Conservation (phyloP, 2,797 vertebrate genomes). For the Geotrypetes seraphini region DNA sequence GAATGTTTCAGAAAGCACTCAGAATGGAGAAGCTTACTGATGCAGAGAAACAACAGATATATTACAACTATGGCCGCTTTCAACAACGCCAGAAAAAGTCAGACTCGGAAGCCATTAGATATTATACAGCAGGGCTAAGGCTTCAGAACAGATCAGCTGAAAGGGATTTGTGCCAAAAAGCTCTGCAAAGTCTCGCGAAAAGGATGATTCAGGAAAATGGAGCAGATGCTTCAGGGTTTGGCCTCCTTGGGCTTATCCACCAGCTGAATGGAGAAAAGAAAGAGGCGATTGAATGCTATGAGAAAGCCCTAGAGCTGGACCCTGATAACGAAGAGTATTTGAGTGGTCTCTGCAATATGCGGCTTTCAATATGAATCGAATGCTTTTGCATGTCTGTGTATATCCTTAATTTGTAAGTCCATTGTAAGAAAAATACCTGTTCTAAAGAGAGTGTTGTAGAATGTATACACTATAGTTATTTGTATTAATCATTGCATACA, state of each 20-base stretch:
- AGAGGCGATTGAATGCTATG: no score
- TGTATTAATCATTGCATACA: no score
- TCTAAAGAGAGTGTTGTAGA: no score
- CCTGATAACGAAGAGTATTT: constrained; percentile 28
- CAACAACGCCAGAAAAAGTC: constrained; percentile 24
- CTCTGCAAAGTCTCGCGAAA: constrained; percentile 26
- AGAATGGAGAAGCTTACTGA: constrained; percentile 5
- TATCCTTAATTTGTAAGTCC: no score
- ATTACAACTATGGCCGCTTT: constrained; percentile 36
- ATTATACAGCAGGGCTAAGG: constrained; percentile 43
- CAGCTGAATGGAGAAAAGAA: constrained; percentile 29
- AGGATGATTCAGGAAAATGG: constrained; percentile 11
- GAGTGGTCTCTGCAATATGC: constrained; percentile 25
- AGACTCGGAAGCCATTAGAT: constrained; percentile 39
- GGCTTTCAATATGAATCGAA: not conserved
- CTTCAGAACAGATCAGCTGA: not conserved
- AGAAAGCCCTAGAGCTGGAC: constrained; percentile 38
- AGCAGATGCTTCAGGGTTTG: constrained; percentile 32
- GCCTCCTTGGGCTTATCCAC: constrained; percentile 44
- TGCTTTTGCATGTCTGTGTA: no score
- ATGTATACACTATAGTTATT: no score
- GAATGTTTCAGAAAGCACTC: constrained; percentile 37
- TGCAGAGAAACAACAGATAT: constrained; percentile 21
- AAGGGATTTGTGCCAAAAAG: not conserved
- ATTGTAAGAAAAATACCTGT: no score